Base-by-base conservation (phyloP, 2,888 invertebrate species). In the Hedychridium roseum region DNA sequence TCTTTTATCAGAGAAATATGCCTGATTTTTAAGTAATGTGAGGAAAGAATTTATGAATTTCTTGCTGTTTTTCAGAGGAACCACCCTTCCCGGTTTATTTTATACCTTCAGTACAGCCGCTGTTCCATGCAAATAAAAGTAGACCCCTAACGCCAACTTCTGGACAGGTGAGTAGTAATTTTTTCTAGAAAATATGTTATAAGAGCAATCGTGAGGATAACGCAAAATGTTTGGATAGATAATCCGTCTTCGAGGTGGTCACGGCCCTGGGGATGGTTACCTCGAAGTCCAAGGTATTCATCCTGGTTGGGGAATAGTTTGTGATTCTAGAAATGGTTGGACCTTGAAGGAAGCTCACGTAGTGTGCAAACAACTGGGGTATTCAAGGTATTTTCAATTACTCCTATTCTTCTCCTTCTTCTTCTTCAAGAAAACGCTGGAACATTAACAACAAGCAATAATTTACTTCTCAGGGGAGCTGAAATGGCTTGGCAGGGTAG, bases 361-460 rank as follows among this genome's bases (percentile, higher is more conserved):
- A 12, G 77, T 83, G 7, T 84, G 84, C 68, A 72, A 70, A 47
- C 81, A 83, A 54, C 72, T 84, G 1, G 82, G 83, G 28, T 83
- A 79, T 54, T 50, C 64, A 23, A 78, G 81, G 82, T 82, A 70
- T n/a, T n/a, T n/a, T n/a, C n/a, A n/a, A n/a, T n/a, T n/a, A n/a
- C n/a, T n/a, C n/a, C n/a, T n/a, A n/a, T n/a, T n/a, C n/a, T n/a
- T n/a, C n/a, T n/a, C n/a, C n/a, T n/a, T n/a, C n/a, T n/a, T n/a
- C n/a, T n/a, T n/a, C n/a, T n/a, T n/a, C n/a, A n/a, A n/a, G n/a
- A n/a, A n/a, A n/a, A n/a, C n/a, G n/a, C n/a, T n/a, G n/a, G 20
- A 20, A 20, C 2, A 3, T 16, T 35, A 11, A 9, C 20, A 15
- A 18, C 43, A n/a, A n/a, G n/a, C n/a, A n/a, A n/a, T n/a, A n/a